A percentile compares a stretch with the other conserved stretches of the same genome.
Evolutionary conservation across 2,888 invertebrate genomes (phyloP).

Genomic region (Lycia hirtaria): DNA sequence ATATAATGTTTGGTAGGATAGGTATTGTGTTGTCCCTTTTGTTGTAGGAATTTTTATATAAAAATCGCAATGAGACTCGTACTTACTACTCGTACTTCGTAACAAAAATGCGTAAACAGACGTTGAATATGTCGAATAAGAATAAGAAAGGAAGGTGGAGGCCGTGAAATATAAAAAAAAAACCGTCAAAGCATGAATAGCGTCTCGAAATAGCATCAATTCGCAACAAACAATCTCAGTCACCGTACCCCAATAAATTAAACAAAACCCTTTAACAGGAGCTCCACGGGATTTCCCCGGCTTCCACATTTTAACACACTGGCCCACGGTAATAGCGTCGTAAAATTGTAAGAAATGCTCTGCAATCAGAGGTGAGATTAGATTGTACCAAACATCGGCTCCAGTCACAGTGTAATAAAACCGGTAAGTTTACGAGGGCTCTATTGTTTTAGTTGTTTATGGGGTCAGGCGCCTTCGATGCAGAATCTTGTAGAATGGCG

Average conservation of each 20-base stretch:
- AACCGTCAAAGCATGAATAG: not conserved
- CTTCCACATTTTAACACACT: slow-evolving; percentile 59
- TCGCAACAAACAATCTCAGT: slow-evolving; percentile 44
- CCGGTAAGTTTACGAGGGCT: slow-evolving; percentile 33
- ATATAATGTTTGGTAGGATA: too few relatives aligned
- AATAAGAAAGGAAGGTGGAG: too few relatives aligned
- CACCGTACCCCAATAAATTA: slow-evolving; percentile 59
- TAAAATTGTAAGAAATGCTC: slow-evolving; percentile 74
- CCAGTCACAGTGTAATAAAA: slow-evolving; percentile 45
- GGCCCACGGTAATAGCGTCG: slow-evolving; percentile 63
- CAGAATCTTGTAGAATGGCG: not conserved
- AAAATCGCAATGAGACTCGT: too few relatives aligned
- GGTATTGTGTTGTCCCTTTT: too few relatives aligned
- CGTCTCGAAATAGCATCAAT: slow-evolving; percentile 43
- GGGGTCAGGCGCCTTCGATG: not conserved
- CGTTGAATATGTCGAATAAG: too few relatives aligned
- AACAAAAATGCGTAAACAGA: too few relatives aligned
- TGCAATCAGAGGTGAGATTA: slow-evolving; percentile 77
- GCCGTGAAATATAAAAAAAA: too few relatives aligned
- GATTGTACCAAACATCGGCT: slow-evolving; percentile 50
- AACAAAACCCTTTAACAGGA: slow-evolving; percentile 60
- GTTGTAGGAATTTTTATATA: too few relatives aligned
- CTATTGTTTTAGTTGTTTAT: slow-evolving; percentile 14
- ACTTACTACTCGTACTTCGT: too few relatives aligned
- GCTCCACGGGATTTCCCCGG: slow-evolving; percentile 55